A percentile compares a stretch with the other conserved stretches of the same genome.
These are phyloP conservation scores for Hoplostethus mediterraneus DNA, from an alignment of 2,797 vertebrate species.

Conservation along the genomic window DNA sequence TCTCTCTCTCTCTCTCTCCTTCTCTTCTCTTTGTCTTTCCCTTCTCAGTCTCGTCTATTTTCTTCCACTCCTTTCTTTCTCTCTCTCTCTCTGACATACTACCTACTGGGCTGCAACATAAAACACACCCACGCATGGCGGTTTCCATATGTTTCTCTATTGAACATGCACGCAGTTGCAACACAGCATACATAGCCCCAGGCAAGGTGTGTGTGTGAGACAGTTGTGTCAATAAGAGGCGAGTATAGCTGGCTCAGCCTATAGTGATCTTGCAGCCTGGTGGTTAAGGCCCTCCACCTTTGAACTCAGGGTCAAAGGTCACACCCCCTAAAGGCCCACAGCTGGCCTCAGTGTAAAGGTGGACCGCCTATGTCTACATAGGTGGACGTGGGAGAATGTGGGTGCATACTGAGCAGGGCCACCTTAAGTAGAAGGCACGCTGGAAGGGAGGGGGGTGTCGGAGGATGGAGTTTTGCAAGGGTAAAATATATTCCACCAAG, in stretches of 20 bases:
- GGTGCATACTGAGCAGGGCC: not conserved
- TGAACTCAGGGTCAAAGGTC: constrained; percentile 71
- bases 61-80: constrained; percentile 1
- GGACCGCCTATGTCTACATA: constrained; percentile 7
- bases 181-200: constrained; percentile 22
- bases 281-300: constrained; percentile 62
- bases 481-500: constrained; percentile 33
- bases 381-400: constrained; percentile 1
- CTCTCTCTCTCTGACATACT: constrained; percentile 21
- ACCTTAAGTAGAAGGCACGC: constrained; percentile 27
- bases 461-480: constrained; percentile 7
- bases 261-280: constrained; percentile 59
- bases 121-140: constrained; percentile 45
- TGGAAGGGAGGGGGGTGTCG: not conserved
- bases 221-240: constrained; percentile 67
- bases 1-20: constrained; percentile 4
- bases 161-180: constrained; percentile 22
- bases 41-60: not conserved
- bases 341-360: constrained; percentile 65
- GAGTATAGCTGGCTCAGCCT: constrained; percentile 64
- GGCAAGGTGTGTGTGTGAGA: constrained; percentile 29
- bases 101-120: constrained; percentile 49
- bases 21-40: not conserved
- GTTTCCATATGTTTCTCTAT: constrained; percentile 52
- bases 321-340: constrained; percentile 62